Conservation (phyloP, 2,113 vertebrate species). For the Brienomyrus brachyistius region DNA sequence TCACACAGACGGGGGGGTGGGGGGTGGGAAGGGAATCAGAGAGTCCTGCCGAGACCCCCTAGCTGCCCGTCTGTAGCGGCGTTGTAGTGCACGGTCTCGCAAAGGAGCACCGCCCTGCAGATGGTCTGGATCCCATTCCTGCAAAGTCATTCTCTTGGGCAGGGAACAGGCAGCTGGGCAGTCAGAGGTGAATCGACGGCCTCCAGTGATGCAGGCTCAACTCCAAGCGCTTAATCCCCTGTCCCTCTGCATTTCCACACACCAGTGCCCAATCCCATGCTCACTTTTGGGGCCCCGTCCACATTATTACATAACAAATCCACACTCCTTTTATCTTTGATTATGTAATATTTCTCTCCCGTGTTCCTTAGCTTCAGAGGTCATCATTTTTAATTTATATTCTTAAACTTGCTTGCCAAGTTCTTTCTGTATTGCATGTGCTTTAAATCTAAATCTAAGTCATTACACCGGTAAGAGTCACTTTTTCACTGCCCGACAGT, state of each 20-base stretch:
- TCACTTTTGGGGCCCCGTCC: neutral
- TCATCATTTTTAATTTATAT: neutral
- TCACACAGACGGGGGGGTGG: neutral
- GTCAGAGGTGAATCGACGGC: conserved; percentile 23
- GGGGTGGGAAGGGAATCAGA: neutral
- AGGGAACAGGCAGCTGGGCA: conserved; percentile 68
- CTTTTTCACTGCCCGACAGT: neutral
- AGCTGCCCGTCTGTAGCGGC: conserved; percentile 46
- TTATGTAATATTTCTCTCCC: conserved; percentile 25
- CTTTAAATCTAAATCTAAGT: neutral
- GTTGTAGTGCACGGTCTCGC: conserved; percentile 59
- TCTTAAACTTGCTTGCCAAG: neutral
- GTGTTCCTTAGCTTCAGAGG: neutral
- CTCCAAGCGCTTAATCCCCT: neutral
- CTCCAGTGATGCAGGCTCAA: neutral
- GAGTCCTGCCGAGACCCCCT: neutral
- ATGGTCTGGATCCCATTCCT: conserved; percentile 65
- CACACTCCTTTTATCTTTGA: conserved; percentile 35
- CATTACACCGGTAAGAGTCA: neutral
- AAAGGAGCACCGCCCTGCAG: conserved; percentile 69
- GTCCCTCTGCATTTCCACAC: neutral
- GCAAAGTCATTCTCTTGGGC: conserved; percentile 62
- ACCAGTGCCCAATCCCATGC: neutral
- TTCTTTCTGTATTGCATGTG: neutral
- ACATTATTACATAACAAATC: neutral